These are phyloP conservation scores for Apogon talboti DNA, from an alignment of 2,797 vertebrate species.

Conservation along the genomic window DNA sequence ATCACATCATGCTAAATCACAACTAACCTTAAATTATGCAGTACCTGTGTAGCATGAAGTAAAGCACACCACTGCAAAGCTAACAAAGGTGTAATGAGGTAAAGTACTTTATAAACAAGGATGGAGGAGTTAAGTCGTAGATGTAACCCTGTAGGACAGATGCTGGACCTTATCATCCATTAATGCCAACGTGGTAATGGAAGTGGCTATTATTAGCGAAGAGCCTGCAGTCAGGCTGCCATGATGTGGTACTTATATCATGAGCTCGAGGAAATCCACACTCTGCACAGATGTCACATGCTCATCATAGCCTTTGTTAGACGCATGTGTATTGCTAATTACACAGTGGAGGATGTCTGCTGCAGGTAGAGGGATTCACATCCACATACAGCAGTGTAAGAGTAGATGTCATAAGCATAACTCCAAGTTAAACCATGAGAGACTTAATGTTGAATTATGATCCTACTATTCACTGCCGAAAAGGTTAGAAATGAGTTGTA, in stretches of 20 bases:
- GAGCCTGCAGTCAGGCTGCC: constrained; percentile 59
- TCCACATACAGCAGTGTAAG: too few relatives aligned
- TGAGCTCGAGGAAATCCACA: constrained; percentile 30
- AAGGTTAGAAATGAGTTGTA: background rate
- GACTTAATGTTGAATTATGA: too few relatives aligned
- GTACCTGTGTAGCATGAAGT: constrained; percentile 1
- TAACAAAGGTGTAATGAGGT: background rate
- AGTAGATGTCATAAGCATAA: too few relatives aligned
- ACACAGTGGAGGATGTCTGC: constrained; percentile 14
- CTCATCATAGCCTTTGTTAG: constrained; percentile 7
- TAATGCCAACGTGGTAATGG: constrained; percentile 58
- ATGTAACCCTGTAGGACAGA: constrained; percentile 35
- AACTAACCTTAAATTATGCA: constrained; percentile 6
- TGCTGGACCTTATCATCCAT: constrained; percentile 59
- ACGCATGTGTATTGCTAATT: constrained; percentile 24
- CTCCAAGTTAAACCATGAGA: too few relatives aligned
- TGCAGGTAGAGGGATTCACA: constrained; percentile 5
- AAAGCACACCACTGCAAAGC: constrained; percentile 1
- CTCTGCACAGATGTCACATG: constrained; percentile 50
- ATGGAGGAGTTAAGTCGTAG: constrained; percentile 17
- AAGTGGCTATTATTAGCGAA: constrained; percentile 72
- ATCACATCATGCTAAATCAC: background rate
- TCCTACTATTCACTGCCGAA: too few relatives aligned
- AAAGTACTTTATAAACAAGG: constrained; percentile 12
- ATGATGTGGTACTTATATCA: constrained; percentile 40